These are phyloP conservation scores for Dicranocentrus wangi DNA, from an alignment of 2,888 invertebrate genomes.

Conservation along the genomic window DNA sequence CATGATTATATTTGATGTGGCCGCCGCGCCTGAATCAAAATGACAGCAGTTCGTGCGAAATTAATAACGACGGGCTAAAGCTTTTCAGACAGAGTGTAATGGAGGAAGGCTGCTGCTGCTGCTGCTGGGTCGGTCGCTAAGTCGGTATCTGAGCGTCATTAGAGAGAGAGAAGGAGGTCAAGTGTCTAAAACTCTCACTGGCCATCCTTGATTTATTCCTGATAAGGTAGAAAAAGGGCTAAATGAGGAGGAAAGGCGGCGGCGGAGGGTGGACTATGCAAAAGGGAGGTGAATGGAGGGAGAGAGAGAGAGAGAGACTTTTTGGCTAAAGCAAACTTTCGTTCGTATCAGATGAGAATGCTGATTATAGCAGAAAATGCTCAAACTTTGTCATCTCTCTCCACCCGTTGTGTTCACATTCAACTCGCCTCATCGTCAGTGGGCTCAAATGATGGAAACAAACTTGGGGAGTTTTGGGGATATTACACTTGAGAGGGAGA, in stretches of 20 bases:
- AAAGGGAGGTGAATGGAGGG: conserved; percentile 10
- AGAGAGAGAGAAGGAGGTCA: conserved; percentile 48
- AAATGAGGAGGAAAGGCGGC: conserved; percentile 28
- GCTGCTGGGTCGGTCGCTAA: conserved; percentile 27
- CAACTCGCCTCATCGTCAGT: too few relatives aligned
- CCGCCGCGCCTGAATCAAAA: background rate
- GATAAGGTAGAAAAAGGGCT: conserved; percentile 33
- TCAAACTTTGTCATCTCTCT: conserved; percentile 12
- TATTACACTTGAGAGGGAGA: too few relatives aligned
- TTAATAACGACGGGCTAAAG: conserved; percentile 51
- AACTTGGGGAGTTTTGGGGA: too few relatives aligned
- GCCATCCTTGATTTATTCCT: conserved; percentile 50
- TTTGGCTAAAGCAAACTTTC: conserved; percentile 14
- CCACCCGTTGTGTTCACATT: too few relatives aligned
- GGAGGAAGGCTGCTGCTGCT: conserved; percentile 52
- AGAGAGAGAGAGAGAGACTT: background rate
- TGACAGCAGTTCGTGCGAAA: conserved; percentile 52
- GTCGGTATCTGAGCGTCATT: conserved; percentile 33
- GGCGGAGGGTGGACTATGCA: conserved; percentile 9
- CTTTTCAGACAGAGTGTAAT: conserved; percentile 52
- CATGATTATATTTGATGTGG: conserved; percentile 9
- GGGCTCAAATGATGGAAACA: too few relatives aligned
- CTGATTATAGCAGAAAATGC: conserved; percentile 36
- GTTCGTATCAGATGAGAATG: conserved; percentile 38
- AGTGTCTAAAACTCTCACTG: conserved; percentile 46